Base-by-base conservation (phyloP, 2,888 invertebrate genomes). In the Andrena bicolor region DNA sequence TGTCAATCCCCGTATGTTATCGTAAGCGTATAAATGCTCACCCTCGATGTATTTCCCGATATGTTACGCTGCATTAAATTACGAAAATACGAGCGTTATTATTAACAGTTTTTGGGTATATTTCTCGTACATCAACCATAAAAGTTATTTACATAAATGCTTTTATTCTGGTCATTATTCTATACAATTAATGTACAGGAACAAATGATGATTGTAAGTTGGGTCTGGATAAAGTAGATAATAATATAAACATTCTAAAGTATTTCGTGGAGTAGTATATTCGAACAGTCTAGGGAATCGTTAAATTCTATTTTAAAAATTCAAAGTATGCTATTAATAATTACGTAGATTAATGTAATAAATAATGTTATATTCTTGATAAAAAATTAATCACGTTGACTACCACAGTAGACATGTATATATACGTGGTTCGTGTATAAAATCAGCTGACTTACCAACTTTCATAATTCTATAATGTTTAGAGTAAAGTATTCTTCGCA, bases 371-470 rank as follows among this genome's bases (percentile, higher is more conserved):
- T 28, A 30, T 30, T n/a, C 7, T 3, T 8, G 7, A 16, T 32
- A 32, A 13, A 20, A 56, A 56, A 68, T 53, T 2, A 56, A 16
- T 68, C 5, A 20, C n/a, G 23, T 23, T 56, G 20, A 26, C 23
- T 69, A 8, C n/a, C 6, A 23, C 35, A 26, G 23, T 56, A 23
- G 5, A 2, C 10, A 16, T 69, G 23, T 7, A 48, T 35, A 8
- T 1, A 32, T 8, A 32, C 8, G 32, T 32, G 32, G 32, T 32
- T 32, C 32, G 2, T 32, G 32, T 8, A 32, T 0, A 30, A 16
- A 10, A 60, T 70, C 76, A 79, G 79, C 70, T 79, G 79, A 70
- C 30, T 2, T 4, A 66, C n/a, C 51, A 64, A 76, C 26, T 51
- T 60, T 26, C 26, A 1, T 8, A 49, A 65, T 16, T 51, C 28